These are phyloP conservation scores for Limnodromus scolopaceus DNA, from an alignment of 2,797 vertebrate genomes.

Conservation along the genomic window DNA sequence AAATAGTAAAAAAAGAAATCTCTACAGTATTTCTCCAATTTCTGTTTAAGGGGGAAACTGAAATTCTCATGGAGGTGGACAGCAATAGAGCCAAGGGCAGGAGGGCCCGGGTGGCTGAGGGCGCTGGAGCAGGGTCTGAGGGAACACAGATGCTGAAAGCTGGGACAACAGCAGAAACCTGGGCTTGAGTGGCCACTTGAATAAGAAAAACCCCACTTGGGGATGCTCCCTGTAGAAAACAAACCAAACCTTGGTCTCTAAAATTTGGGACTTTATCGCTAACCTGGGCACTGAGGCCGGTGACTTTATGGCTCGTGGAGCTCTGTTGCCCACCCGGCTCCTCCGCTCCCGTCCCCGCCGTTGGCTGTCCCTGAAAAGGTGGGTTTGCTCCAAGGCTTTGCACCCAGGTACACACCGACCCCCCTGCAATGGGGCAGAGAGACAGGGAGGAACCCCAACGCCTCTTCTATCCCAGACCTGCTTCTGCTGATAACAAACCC, in stretches of 20 bases:
- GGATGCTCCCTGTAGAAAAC: background rate
- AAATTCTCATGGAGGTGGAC: background rate
- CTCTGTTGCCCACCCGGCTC: background rate
- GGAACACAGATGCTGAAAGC: background rate
- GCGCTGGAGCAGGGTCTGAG: background rate
- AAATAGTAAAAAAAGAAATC: background rate
- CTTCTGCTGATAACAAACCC: background rate
- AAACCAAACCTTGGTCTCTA: background rate
- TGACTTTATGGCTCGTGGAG: background rate
- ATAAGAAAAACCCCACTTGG: background rate
- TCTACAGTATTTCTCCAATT: background rate
- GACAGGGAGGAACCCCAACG: background rate
- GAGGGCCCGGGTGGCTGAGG: background rate
- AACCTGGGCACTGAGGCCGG: background rate
- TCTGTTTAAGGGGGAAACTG: background rate
- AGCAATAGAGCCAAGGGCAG: background rate
- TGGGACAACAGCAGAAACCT: background rate
- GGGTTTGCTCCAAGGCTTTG: background rate
- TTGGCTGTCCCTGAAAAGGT: background rate
- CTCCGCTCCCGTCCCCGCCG: background rate
- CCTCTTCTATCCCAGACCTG: background rate
- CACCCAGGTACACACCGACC: background rate
- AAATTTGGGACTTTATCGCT: background rate
- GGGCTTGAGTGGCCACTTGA: background rate
- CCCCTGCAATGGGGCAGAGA: background rate